Evolutionary conservation across 2,888 invertebrate genomes (phyloP).

Genomic region (Pemphredon lugubris): DNA sequence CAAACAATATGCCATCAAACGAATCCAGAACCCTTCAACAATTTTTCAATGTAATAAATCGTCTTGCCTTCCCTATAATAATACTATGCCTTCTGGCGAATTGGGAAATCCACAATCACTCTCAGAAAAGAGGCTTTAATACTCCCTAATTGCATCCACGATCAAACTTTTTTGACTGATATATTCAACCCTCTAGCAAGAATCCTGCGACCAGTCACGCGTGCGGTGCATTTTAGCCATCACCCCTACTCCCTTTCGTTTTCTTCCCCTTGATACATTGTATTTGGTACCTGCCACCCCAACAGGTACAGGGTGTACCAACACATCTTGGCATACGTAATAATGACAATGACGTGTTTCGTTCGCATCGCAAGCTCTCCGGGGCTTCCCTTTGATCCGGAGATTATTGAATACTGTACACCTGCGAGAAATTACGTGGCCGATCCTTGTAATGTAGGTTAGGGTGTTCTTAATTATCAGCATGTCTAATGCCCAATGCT

Average conservation of each 20-base stretch:
- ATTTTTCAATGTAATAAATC: no score
- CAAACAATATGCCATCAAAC: no score
- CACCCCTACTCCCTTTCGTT: constrained; percentile 51
- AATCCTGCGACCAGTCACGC: constrained; percentile 66
- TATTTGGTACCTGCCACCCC: constrained; percentile 77
- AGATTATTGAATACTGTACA: constrained; percentile 62
- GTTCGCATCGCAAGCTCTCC: constrained; percentile 51
- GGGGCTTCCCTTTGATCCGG: constrained; percentile 68
- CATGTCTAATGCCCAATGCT: constrained; percentile 5
- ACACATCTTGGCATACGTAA: constrained; percentile 47
- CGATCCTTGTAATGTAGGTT: constrained; percentile 55
- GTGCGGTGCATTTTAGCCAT: constrained; percentile 69
- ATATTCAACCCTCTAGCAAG: constrained; percentile 48
- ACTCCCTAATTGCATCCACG: constrained; percentile 71
- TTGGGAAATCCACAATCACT: no score
- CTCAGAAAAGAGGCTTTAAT: constrained; percentile 60
- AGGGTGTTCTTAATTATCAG: constrained; percentile 43
- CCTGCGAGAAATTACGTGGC: constrained; percentile 59
- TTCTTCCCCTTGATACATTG: constrained; percentile 71
- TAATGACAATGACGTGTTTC: constrained; percentile 61
- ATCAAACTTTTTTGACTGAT: constrained; percentile 59
- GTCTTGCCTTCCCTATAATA: no score
- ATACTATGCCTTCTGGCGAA: no score
- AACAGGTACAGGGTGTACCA: constrained; percentile 69
- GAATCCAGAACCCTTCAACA: no score